Conservation (phyloP, 2,113 vertebrate genomes). For the Odontophorus gujanensis region DNA sequence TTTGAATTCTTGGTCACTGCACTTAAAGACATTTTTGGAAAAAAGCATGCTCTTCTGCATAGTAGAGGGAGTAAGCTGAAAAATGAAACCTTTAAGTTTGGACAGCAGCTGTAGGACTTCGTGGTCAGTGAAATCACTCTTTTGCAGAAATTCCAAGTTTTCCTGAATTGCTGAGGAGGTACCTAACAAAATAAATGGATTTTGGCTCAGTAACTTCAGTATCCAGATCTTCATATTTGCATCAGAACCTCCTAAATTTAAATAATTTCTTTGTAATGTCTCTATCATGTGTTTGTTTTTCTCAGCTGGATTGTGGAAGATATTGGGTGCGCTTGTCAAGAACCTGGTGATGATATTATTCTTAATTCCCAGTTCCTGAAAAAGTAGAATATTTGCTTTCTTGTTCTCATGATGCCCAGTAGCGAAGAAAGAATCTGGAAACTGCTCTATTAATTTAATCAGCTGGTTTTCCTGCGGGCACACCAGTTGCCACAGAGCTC, state of each 20-base stretch:
- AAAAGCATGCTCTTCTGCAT: slow-evolving; percentile 84
- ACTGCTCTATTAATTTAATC: slow-evolving; percentile 88
- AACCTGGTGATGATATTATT: slow-evolving; percentile 89
- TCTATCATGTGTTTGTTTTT: slow-evolving; percentile 82
- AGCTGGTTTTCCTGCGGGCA: slow-evolving; percentile 85
- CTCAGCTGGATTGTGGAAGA: slow-evolving; percentile 85
- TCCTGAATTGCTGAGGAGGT: slow-evolving; percentile 76
- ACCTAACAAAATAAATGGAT: slow-evolving; percentile 90
- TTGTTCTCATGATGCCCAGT: slow-evolving; percentile 80
- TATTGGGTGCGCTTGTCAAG: slow-evolving; percentile 86
- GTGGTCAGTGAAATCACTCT: slow-evolving; percentile 79
- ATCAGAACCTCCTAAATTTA: slow-evolving; percentile 84
- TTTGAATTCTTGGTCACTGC: slow-evolving; percentile 82
- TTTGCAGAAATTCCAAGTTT: slow-evolving; percentile 85
- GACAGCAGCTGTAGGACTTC: slow-evolving; percentile 89
- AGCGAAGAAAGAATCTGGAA: slow-evolving; percentile 92
- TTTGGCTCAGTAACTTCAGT: slow-evolving; percentile 92
- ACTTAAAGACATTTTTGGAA: slow-evolving; percentile 82
- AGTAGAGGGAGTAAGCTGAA: slow-evolving; percentile 82
- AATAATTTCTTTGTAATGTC: slow-evolving; percentile 83
- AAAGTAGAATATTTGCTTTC: slow-evolving; percentile 86
- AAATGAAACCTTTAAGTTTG: slow-evolving; percentile 90
- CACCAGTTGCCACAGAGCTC: slow-evolving; percentile 86
- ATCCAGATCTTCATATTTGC: slow-evolving; percentile 91
- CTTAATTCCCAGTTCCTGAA: slow-evolving; percentile 87